phyloP scores from a whole-genome alignment of 2,888 invertebrate genomes.

The Chydorus sphaericus region DNA sequence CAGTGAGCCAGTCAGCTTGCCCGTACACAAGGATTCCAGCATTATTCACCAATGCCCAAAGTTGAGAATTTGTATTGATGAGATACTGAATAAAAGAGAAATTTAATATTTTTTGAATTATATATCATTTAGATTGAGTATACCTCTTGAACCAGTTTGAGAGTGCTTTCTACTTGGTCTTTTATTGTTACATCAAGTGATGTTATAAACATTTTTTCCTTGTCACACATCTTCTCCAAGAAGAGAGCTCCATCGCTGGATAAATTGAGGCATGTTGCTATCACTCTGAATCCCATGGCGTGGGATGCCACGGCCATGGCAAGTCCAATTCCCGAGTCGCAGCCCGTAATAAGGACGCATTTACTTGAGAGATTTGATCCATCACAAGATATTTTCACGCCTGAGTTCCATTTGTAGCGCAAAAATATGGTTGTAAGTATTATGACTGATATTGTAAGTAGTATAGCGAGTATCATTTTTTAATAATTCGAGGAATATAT shows the following conservation, averaged over 20 bases:
- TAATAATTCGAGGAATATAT: too few species aligned
- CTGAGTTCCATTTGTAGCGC: too few species aligned
- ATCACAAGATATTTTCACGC: too few species aligned
- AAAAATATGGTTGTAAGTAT: too few species aligned
- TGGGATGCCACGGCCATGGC: constrained; percentile 47
- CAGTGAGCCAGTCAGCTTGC: constrained; percentile 78
- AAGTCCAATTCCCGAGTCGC: constrained; percentile 72
- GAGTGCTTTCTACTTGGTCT: constrained; percentile 39
- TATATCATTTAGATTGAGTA: too few species aligned
- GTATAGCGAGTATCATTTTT: too few species aligned
- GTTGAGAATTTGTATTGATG: constrained; percentile 40
- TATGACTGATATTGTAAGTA: too few species aligned
- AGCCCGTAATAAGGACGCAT: constrained; percentile 52
- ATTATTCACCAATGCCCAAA: constrained; percentile 41
- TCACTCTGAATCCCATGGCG: constrained; percentile 50
- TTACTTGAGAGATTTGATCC: background rate
- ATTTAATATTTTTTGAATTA: too few species aligned
- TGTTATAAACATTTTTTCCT: too few species aligned
- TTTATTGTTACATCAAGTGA: constrained; percentile 53
- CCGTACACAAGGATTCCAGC: constrained; percentile 16
- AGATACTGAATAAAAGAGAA: too few species aligned
- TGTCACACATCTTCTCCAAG: too few species aligned
- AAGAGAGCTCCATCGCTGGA: constrained; percentile 44
- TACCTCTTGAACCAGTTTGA: constrained; percentile 34
- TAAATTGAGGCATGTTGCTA: constrained; percentile 54